A percentile compares a stretch with the other conserved stretches of the same genome.
Evolutionary conservation across 2,888 invertebrate genomes (phyloP).

Genomic region (Megastigmus dorsalis): DNA sequence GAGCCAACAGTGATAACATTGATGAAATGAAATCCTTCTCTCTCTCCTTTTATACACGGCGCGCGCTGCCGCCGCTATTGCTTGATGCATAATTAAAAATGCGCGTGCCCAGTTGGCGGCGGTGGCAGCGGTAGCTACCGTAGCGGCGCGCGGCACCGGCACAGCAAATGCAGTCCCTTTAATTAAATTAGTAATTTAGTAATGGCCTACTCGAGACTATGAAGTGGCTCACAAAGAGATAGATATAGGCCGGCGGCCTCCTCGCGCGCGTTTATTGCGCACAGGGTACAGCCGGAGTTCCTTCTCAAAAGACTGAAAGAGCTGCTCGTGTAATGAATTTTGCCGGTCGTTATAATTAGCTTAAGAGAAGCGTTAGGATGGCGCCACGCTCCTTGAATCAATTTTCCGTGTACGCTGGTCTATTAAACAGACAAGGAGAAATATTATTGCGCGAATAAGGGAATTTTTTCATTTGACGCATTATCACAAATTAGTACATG

Average conservation of each 20-base stretch:
- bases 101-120: conserved; percentile 11
- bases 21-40: conserved; percentile 37
- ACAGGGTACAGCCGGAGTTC: neutral
- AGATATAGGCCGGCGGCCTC: neutral
- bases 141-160: too few species aligned
- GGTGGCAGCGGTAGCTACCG: too few species aligned
- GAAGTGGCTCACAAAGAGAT: conserved; percentile 21
- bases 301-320: conserved; percentile 40
- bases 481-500: too few species aligned
- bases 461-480: too few species aligned
- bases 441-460: too few species aligned
- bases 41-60: neutral
- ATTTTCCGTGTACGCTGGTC: too few species aligned
- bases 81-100: conserved; percentile 51
- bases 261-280: neutral
- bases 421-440: too few species aligned
- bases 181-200: conserved; percentile 56
- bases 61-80: conserved; percentile 1
- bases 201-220: conserved; percentile 45
- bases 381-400: too few species aligned
- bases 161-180: conserved; percentile 27
- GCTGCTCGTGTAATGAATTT: conserved; percentile 39
- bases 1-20: conserved; percentile 39
- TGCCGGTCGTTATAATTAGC: conserved; percentile 35
- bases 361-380: conserved; percentile 24